Evolutionary conservation across 2,888 invertebrate genomes (phyloP), one percentile per base, ranked within the genome.

Genomic region (Agrilus mali): DNA sequence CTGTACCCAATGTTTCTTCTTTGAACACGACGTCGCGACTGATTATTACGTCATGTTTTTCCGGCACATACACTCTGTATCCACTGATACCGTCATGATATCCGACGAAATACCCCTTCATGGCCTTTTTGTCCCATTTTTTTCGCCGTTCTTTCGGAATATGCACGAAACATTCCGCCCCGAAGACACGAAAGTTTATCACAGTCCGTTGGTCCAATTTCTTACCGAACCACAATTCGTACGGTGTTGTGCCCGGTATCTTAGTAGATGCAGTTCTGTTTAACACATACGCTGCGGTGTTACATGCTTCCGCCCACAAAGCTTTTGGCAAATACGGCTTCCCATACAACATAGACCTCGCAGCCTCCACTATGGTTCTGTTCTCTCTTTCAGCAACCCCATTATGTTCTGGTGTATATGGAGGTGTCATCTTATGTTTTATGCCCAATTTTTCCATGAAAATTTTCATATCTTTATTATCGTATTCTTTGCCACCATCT

Each of bases 141-240:
- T 38, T 34, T 27, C 49, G 32, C 7, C 13, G 34, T 36, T 52
- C 44, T n/a, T 55, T 55, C 7, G 55, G 51, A 2, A 53, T 44
- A 39, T 52, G 47, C 4, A 44, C 53, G 40, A 42, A 54, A n/a
- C 48, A 50, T 7, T 50, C 46, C 2, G 51, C 49, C 1, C 54
- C 53, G 38, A 54, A 55, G 27, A 52, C 45, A 32, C 43, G 17
- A 33, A 32, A 34, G n/a, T 48, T 43, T 14, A 47, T 42, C 22
- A 40, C 39, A 17, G n/a, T n/a, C n/a, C 17, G 5, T 17, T 17
- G 17, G 17, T 17, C 17, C 5, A 5, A 17, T 10, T 37, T 34
- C 39, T 43, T 42, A 31, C 40, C 40, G 10, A 27, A 36, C 53
- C 52, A 51, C 8, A 49, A 32, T 44, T 53, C 48, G 22, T 32